phyloP scores from a whole-genome alignment of 2,113 vertebrate genomes.

The Crypturellus undulatus region DNA sequence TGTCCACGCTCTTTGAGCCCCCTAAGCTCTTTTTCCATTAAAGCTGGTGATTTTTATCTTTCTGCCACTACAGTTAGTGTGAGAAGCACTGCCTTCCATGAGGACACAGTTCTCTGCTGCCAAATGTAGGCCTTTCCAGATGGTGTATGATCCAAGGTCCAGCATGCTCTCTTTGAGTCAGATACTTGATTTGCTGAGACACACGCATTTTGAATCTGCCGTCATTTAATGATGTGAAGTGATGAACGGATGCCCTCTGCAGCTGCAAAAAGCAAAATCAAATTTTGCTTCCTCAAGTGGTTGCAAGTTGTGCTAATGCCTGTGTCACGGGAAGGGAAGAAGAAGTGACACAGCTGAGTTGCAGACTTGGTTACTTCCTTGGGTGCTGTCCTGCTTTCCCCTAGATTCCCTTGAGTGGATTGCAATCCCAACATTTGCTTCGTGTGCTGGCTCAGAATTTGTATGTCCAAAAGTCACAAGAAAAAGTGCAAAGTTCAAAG shows the following conservation, averaged over 20 bases:
- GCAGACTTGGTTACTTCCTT: not conserved
- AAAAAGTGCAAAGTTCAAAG: not conserved
- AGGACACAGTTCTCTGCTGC: not conserved
- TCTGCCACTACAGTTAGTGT: not conserved
- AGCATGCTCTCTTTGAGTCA: fast-evolving
- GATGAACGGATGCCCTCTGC: not conserved
- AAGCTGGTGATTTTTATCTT: fast-evolving
- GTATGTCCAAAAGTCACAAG: not conserved
- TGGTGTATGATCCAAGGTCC: not conserved
- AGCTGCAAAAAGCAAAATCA: not conserved
- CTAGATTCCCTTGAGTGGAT: not conserved
- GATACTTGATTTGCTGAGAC: not conserved
- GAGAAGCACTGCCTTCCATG: not conserved
- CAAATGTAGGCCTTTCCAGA: fast-evolving
- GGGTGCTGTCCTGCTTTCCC: not conserved
- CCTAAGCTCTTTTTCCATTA: not conserved
- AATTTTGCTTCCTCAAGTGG: not conserved
- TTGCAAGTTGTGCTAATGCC: not conserved
- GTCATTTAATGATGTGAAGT: not conserved
- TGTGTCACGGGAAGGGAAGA: not conserved
- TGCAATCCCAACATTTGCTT: not conserved
- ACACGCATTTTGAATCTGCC: not conserved
- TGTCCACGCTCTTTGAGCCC: not conserved
- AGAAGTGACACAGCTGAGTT: fast-evolving
- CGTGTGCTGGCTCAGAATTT: not conserved